Evolutionary conservation across 2,113 vertebrate genomes (phyloP).

Genomic region (Onychostoma macrolepis): DNA sequence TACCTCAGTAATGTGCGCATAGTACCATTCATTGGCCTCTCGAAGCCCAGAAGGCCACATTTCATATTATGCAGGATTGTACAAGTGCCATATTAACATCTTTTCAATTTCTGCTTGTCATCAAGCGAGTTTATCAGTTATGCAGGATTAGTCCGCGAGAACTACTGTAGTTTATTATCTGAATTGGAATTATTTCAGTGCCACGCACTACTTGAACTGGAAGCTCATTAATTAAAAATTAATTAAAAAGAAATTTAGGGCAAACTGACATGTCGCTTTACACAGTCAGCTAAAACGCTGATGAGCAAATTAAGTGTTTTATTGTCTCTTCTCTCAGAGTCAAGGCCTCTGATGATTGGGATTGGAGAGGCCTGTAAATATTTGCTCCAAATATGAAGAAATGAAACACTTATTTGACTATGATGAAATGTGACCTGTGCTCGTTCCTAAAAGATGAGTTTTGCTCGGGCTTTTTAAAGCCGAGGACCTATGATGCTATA

Average conservation of each 20-base stretch:
- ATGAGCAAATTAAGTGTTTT: neutral
- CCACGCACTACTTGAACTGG: constrained; percentile 33
- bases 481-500: neutral
- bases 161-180: constrained; percentile 28
- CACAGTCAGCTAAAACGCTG: constrained; percentile 19
- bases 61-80: constrained; percentile 11
- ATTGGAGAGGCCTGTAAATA: constrained; percentile 3
- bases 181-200: constrained; percentile 27
- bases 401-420: neutral
- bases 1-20: neutral
- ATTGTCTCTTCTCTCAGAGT: neutral
- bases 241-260: constrained; percentile 34
- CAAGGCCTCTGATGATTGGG: neutral
- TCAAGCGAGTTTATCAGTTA: constrained; percentile 30
- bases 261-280: neutral
- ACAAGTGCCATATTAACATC: constrained; percentile 34
- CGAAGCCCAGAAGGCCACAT: constrained; percentile 21
- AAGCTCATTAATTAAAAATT: constrained; percentile 36
- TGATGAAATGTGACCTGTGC: constrained; percentile 18
- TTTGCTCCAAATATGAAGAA: constrained; percentile 8
- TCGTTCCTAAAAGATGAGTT: constrained; percentile 12
- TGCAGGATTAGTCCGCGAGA: constrained; percentile 27
- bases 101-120: constrained; percentile 38
- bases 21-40: neutral
- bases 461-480: neutral